Evolutionary conservation across 1,140 invertebrate genomes (phyloP).

Genomic region (Coelopa frigida): DNA sequence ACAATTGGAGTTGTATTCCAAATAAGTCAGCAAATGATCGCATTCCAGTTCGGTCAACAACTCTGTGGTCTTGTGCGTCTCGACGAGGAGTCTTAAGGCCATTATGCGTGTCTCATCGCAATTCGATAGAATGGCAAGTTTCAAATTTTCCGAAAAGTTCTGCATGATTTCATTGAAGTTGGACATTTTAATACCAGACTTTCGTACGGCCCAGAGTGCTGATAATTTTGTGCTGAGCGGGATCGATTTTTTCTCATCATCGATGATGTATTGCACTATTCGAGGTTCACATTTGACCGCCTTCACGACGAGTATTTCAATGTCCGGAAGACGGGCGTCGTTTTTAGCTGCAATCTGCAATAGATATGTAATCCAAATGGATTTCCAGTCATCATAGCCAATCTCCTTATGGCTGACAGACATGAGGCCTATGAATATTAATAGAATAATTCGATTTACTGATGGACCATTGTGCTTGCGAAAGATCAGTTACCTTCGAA

Average conservation of each 20-base stretch:
- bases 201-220: conserved; percentile 24
- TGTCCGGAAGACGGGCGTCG: conserved; percentile 14
- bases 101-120: conserved; percentile 45
- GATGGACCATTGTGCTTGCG: conserved; percentile 13
- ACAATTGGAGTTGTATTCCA: conserved; percentile 63
- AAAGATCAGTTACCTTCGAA: conserved; percentile 32
- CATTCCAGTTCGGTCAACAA: conserved; percentile 56
- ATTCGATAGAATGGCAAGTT: conserved; percentile 17
- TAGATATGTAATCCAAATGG: conserved; percentile 21
- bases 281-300: conserved; percentile 23
- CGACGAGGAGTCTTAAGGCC: conserved; percentile 62
- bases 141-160: conserved; percentile 11
- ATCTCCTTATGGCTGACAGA: conserved; percentile 13
- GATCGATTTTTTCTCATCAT: conserved; percentile 3
- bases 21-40: conserved; percentile 57
- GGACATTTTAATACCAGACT: conserved; percentile 14
- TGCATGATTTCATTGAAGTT: conserved; percentile 17
- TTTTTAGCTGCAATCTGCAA: conserved; percentile 6
- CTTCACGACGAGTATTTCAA: conserved; percentile 24
- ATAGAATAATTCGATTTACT: too few relatives aligned
- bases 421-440: conserved; percentile 19
- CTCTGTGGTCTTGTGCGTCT: conserved; percentile 69
- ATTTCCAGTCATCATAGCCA: conserved; percentile 20
- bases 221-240: conserved; percentile 27
- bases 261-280: conserved; percentile 16